Percentiles rank a stretch among this genome's conserved stretches.
Conservation (phyloP, 2,888 invertebrate genomes). For the Cheilosia scutellata region DNA sequence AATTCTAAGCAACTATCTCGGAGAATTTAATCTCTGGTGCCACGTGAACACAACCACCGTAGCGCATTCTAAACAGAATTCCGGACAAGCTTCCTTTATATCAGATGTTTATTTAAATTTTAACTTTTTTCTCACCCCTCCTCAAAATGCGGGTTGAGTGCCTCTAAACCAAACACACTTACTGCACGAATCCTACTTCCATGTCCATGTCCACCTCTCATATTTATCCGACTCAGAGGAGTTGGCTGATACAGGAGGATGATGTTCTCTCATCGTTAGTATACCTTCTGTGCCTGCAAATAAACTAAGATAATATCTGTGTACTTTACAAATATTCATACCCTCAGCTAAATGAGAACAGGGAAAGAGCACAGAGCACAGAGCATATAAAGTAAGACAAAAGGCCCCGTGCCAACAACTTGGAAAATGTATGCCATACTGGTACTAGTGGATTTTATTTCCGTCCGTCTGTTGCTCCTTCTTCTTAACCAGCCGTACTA, state of each 20-base stretch:
- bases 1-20: neutral
- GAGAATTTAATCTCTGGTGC: neutral
- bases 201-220: neutral
- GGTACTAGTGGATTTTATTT: neutral
- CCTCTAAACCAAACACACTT: neutral
- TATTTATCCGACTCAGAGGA: neutral
- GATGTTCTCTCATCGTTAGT: slow-evolving; percentile 30
- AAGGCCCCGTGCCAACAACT: neutral
- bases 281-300: slow-evolving; percentile 43
- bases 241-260: neutral
- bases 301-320: slow-evolving; percentile 64
- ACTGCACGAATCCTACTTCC: neutral
- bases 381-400: neutral
- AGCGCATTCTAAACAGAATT: neutral
- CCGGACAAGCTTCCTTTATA: neutral
- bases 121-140: neutral
- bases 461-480: neutral
- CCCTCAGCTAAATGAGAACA: slow-evolving; percentile 45
- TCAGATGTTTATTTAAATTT: slow-evolving; percentile 12
- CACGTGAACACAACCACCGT: neutral
- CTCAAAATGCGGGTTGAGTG: neutral
- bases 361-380: neutral
- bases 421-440: neutral
- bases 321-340: slow-evolving; percentile 61
- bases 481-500: neutral